These are phyloP conservation scores for Dendrocincla tyrannina DNA, from an alignment of 2,797 vertebrate species.

Conservation along the genomic window DNA sequence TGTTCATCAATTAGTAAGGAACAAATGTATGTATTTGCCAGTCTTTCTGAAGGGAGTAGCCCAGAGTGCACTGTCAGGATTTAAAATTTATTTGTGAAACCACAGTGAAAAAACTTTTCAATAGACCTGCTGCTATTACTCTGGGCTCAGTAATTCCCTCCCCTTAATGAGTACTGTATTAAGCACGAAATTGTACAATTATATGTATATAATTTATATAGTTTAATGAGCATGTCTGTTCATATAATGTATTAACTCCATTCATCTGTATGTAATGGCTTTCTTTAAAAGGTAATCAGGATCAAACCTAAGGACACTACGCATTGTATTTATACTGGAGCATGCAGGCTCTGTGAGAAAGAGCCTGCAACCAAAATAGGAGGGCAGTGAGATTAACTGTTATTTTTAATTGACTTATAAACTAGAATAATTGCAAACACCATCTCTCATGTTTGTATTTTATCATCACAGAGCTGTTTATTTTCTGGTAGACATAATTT, in stretches of 20 bases:
- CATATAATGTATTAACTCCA: not conserved
- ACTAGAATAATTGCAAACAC: not conserved
- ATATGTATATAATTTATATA: not conserved
- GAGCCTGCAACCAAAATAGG: not conserved
- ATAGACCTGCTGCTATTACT: not conserved
- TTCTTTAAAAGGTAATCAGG: not conserved
- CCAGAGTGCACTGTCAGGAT: not conserved
- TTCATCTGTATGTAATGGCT: too few relatives aligned
- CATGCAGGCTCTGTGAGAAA: not conserved
- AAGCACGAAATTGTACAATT: not conserved
- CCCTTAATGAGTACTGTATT: constrained; percentile 42
- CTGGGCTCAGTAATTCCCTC: constrained; percentile 6
- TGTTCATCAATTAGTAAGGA: constrained; percentile 57
- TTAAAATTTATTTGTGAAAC: constrained; percentile 30
- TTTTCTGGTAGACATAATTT: constrained; percentile 8
- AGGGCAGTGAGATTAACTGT: not conserved
- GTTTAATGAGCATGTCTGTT: not conserved
- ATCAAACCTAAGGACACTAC: not conserved
- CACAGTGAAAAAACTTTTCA: not conserved
- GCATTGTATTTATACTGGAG: not conserved
- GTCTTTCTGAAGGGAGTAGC: constrained; percentile 10
- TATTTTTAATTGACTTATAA: not conserved
- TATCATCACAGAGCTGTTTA: not conserved
- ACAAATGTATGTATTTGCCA: constrained; percentile 41
- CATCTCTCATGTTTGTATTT: not conserved